Conservation (phyloP, 2,888 invertebrate species). For the Branchipolynoe longqiensis region DNA sequence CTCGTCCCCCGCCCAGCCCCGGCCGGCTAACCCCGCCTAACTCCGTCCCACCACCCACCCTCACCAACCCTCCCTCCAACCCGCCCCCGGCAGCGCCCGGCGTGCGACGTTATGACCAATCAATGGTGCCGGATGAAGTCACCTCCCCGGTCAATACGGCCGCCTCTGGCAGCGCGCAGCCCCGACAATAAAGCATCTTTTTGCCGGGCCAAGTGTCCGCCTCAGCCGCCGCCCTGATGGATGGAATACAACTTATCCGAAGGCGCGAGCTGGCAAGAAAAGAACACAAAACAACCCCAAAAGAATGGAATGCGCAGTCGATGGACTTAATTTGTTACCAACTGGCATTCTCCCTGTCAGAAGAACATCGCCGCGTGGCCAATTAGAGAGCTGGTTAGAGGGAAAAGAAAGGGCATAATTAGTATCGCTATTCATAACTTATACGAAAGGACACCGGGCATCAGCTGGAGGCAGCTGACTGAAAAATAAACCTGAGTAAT, state of each 20-base stretch:
- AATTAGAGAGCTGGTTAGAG: slow-evolving; percentile 31
- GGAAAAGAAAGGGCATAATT: slow-evolving; percentile 45
- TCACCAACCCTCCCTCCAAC: background rate
- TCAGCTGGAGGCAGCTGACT: background rate
- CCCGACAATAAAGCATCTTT: slow-evolving; percentile 29
- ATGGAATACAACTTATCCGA: slow-evolving; percentile 8
- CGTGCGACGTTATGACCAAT: slow-evolving; percentile 48
- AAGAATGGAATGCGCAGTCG: slow-evolving; percentile 21
- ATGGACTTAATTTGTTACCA: slow-evolving; percentile 32
- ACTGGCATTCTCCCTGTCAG: background rate
- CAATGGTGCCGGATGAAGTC: slow-evolving; percentile 44
- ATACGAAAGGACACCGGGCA: background rate
- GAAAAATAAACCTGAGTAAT: slow-evolving; percentile 6
- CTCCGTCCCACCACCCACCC: background rate
- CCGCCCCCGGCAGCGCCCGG: background rate
- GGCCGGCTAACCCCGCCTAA: background rate
- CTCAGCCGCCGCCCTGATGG: background rate
- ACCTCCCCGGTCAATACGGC: slow-evolving; percentile 36
- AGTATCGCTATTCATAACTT: slow-evolving; percentile 36
- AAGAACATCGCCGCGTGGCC: background rate
- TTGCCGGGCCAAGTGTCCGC: background rate
- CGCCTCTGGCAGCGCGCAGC: background rate
- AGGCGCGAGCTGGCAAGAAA: background rate
- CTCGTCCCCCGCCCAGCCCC: background rate
- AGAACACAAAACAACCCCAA: background rate